Evolutionary conservation across 2,888 invertebrate genomes (phyloP).

Genomic region (Sarcophaga carnaria): DNA sequence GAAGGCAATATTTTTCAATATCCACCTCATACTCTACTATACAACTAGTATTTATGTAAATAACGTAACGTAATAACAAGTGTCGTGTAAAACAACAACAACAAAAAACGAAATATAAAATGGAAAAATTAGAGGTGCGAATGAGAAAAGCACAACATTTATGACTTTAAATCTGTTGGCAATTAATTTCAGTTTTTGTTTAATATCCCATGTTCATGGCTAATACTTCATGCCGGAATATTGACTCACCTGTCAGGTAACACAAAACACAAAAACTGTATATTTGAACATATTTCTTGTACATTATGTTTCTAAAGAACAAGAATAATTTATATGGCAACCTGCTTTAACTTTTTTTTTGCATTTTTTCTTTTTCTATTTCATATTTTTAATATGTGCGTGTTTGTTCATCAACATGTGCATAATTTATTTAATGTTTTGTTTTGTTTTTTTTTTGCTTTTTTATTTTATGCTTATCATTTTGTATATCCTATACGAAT

Average conservation of each 20-base stretch:
- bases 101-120: neutral
- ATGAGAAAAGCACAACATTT: constrained; percentile 21
- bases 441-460: neutral
- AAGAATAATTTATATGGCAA: constrained; percentile 54
- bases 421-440: constrained; percentile 2
- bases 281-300: too few species aligned
- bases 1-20: constrained; percentile 6
- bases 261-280: too few species aligned
- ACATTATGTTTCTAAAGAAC: too few species aligned
- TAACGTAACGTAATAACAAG: constrained; percentile 33
- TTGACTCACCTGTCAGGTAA: constrained; percentile 11
- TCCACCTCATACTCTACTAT: neutral
- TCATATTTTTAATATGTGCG: neutral
- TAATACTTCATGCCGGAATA: neutral
- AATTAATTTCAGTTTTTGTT: constrained; percentile 45
- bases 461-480: neutral
- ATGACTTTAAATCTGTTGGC: constrained; percentile 54
- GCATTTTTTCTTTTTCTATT: too few species aligned
- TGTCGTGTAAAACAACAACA: constrained; percentile 45
- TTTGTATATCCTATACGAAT: neutral
- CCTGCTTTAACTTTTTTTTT: neutral
- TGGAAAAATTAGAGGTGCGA: neutral
- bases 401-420: constrained; percentile 30
- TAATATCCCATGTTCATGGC: neutral
- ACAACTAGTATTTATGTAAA: constrained; percentile 34